Evolutionary conservation across 2,797 vertebrate species (phyloP), one percentile per base, ranked within the genome.

Genomic region (Paguma larvata): DNA sequence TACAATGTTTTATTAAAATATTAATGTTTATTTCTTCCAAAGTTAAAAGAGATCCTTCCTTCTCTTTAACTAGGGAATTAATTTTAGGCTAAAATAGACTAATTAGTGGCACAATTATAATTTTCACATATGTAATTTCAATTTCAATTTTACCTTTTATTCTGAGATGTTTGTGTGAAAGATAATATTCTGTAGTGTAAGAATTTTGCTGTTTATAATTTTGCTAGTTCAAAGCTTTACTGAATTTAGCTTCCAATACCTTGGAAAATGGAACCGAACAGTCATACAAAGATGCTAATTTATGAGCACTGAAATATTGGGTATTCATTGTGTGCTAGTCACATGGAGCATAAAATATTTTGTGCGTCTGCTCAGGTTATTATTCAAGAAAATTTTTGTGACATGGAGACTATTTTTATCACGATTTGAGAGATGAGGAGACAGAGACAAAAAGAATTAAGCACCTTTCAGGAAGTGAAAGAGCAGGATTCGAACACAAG

Each of bases 301-400:
- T 88, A 91, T n/a, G 73, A n/a, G 56, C 65, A 67, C 25, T 94
- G 82, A 95, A 92, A 73, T 56, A 59, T 1, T 56, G n/a, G 59
- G 21, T 65, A 73, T 44, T 86, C 13, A 67, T 46, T 68, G 59
- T 3, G 63, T 73, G 27, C 16, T 46, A 21, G 27, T 46, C 23
- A 65, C 3, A 38, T 11, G 63, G 21, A 53, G 3, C 70, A 87
- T 73, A 59, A n/a, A 32, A 87, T 30, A 32, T 2, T 38, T 53
- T 78, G 10, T 80, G 9, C 53, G 2, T 30, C 44, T 38, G 77
- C 30, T 95, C 13, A 65, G 6, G 34, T 34, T 85, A 46, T 25
- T 25, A 30, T 82, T 79, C 4, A 79, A 88, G 27, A 89, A 44
- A 12, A 11, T 62, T 65, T 6, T 7, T 27, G 41, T 70, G 44